phyloP scores from a whole-genome alignment of 2,797 vertebrate species.

The Fistularia tabacaria region DNA sequence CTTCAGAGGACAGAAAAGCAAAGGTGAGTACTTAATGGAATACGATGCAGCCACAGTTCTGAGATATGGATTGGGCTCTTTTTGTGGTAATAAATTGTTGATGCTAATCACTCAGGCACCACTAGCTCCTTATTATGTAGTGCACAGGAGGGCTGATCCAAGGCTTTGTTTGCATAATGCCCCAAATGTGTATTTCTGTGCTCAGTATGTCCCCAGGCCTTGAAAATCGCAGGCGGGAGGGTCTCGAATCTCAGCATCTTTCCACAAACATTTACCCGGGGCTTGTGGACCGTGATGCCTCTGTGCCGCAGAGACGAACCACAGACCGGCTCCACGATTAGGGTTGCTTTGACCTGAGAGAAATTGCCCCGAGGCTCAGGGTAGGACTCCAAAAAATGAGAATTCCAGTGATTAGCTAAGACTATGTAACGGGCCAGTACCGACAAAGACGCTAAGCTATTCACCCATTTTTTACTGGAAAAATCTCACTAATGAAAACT shows the following conservation, averaged over 20 bases:
- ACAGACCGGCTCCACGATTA: constrained; percentile 46
- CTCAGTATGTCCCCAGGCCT: constrained; percentile 17
- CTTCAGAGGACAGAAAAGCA: not conserved
- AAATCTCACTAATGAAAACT: not conserved
- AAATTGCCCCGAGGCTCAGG: constrained; percentile 53
- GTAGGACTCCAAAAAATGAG: constrained; percentile 13
- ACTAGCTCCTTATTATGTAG: constrained; percentile 18
- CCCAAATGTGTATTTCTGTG: not conserved
- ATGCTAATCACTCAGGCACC: constrained; percentile 18
- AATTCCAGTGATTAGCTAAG: constrained; percentile 17
- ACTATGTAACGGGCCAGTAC: constrained; percentile 8
- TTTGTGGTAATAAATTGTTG: constrained; percentile 47
- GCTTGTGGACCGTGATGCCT: constrained; percentile 47
- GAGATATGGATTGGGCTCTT: not conserved
- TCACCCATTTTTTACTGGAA: not conserved
- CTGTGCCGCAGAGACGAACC: constrained; percentile 47
- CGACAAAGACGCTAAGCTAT: constrained; percentile 4
- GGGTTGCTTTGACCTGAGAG: constrained; percentile 48
- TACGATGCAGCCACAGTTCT: constrained; percentile 4
- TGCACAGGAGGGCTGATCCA: constrained; percentile 48
- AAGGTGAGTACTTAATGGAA: constrained; percentile 22
- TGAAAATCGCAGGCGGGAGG: constrained; percentile 67
- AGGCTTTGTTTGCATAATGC: constrained; percentile 55
- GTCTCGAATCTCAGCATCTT: constrained; percentile 44
- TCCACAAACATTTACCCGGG: constrained; percentile 70